Conservation (phyloP, 2,113 vertebrate species). For the Oncorhynchus clarkii region DNA sequence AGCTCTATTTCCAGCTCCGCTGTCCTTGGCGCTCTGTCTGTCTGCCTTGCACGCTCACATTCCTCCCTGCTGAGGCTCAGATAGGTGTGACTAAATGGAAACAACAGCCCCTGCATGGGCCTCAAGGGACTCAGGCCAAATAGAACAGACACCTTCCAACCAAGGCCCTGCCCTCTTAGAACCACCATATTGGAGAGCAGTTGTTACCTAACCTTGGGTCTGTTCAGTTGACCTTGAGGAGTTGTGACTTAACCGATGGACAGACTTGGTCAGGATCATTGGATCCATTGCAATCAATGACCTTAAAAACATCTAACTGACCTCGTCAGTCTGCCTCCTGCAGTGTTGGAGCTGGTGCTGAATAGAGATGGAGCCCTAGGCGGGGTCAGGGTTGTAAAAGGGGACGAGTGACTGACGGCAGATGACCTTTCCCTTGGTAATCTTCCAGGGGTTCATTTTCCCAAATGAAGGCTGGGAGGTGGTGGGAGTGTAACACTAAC, state of each 20-base stretch:
- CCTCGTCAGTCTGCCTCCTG: neutral
- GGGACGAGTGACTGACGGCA: conserved; percentile 15
- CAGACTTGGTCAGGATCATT: neutral
- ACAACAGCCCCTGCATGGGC: conserved; percentile 13
- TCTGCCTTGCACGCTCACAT: conserved; percentile 4
- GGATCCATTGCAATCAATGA: neutral
- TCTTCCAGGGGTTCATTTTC: conserved; percentile 10
- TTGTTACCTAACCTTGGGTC: neutral
- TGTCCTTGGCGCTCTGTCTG: neutral
- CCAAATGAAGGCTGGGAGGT: neutral
- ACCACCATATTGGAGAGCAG: neutral
- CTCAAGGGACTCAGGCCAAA: conserved; percentile 14
- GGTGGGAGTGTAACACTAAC: conserved; percentile 6
- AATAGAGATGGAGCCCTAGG: conserved; percentile 8
- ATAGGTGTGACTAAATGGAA: conserved; percentile 39
- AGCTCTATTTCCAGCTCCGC: conserved; percentile 17
- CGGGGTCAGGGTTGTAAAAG: conserved; percentile 14
- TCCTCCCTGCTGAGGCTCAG: conserved; percentile 24
- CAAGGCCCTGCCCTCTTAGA: neutral
- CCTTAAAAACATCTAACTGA: neutral
- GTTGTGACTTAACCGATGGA: neutral
- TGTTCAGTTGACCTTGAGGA: conserved; percentile 8
- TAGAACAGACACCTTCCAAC: neutral
- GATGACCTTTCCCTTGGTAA: conserved; percentile 25
- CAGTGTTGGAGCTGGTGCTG: neutral